Base-by-base conservation (phyloP, 2,888 invertebrate species). In the Tortricodes alternella region DNA sequence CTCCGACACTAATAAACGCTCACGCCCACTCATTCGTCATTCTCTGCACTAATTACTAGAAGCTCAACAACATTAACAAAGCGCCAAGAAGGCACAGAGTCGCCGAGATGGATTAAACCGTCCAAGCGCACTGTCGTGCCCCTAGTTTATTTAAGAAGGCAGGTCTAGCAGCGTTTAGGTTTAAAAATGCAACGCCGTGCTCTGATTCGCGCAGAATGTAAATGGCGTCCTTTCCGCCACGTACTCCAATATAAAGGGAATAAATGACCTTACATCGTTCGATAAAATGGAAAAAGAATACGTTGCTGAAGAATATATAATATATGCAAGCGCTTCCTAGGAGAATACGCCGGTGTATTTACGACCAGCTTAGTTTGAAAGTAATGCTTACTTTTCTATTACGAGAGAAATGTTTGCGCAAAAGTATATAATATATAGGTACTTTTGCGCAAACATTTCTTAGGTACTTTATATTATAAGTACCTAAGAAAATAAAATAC, bases 211-310 rank as follows among this genome's bases (percentile, higher is more conserved):
- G 60, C 61, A 49, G 58, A 55, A 48, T 65, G 65, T 64, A 69
- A 69, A 69, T 67, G 64, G 65, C 58, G 27, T 41, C 53, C 39
- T 51, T 44, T 38, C 23, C n/a, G 64, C 66, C 75, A 75, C 80
- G 76, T 76, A 71, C 67, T 72, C 73, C 75, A 78, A 79, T 83
- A 74, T 78, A 85, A 83, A 72, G 74, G 76, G 73, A 80, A 85
- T 83, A 81, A 81, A 85, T 81, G 84, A 83, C 81, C 78, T 74
- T 69, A 70, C 73, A 60, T 50, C 62, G 62, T 66, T 65, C 70
- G 77, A 77, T 80, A 76, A 81, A 83, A 85, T 84, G 83, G 76
- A 81, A 70, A 76, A 78, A 74, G 76, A 81, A 83, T 84, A 84
- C 81, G 80, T 80, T 70, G 74, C 67, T 73, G 66, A 71, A 68